phyloP scores from a whole-genome alignment of 2,797 vertebrate genomes.

The Spinus pinus region DNA sequence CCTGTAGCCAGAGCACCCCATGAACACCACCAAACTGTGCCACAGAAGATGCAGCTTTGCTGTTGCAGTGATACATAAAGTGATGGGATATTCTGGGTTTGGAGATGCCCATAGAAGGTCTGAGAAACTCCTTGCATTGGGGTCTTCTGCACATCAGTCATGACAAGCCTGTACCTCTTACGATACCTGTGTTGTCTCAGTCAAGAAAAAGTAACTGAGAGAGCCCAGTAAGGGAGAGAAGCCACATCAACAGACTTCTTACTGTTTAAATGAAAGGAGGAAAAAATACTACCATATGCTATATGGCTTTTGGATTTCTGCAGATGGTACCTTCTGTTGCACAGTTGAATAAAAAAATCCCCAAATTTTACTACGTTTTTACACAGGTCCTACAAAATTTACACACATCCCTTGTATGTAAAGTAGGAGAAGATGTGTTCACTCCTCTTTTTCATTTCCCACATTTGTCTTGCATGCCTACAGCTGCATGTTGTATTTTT shows the following conservation, averaged over 20 bases:
- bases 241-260: neutral
- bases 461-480: neutral
- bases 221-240: neutral
- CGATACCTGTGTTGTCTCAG: neutral
- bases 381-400: neutral
- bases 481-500: neutral
- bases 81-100: neutral
- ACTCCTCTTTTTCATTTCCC: neutral
- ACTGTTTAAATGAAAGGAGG: neutral
- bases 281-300: constrained; percentile 27
- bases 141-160: neutral
- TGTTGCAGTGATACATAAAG: neutral
- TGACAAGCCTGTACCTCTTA: neutral
- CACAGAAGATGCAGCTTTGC: neutral
- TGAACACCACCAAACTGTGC: neutral
- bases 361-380: neutral
- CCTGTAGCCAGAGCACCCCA: neutral
- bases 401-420: neutral
- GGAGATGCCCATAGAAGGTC: neutral
- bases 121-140: neutral
- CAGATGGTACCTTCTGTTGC: constrained; percentile 38
- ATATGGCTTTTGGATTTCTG: neutral
- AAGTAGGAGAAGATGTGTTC: neutral
- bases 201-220: neutral
- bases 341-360: neutral